Conservation (phyloP, 2,797 vertebrate species). For the Emydoidea blandingii region DNA sequence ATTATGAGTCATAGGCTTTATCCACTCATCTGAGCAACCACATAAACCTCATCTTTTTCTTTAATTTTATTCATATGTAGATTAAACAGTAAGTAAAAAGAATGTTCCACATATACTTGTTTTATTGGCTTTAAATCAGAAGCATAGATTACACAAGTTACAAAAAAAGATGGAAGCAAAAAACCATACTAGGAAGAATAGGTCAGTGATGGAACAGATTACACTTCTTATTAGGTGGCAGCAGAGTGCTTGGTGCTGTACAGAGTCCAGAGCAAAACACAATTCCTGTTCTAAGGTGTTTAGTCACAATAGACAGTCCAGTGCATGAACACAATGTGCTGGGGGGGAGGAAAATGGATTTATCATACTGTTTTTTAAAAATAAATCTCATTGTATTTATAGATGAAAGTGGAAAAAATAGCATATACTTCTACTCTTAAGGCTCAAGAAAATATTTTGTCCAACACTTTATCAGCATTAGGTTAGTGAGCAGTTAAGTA, state of each 20-base stretch:
- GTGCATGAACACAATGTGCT: fast-evolving
- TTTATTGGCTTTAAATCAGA: not conserved
- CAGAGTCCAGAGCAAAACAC: fast-evolving
- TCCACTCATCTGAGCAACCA: not conserved
- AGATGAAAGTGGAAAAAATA: not conserved
- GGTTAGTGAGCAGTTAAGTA: not conserved
- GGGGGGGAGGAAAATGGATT: not conserved
- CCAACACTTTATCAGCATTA: not conserved
- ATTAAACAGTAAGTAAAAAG: too few relatives aligned
- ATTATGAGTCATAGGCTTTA: fast-evolving
- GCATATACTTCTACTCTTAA: not conserved
- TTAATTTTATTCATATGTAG: not conserved
- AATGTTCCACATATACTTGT: not conserved
- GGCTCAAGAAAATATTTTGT: constrained; percentile 21
- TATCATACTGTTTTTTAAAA: not conserved
- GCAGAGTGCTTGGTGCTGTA: not conserved
- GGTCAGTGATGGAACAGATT: not conserved
- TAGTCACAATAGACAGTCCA: not conserved
- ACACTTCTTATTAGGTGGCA: not conserved
- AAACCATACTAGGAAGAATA: not conserved
- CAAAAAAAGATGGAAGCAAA: not conserved
- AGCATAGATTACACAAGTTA: not conserved
- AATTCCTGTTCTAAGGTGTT: fast-evolving
- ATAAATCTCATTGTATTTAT: not conserved
- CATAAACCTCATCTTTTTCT: not conserved